Evolutionary conservation across 2,113 vertebrate genomes (phyloP).

Genomic region (Rhinolophus sinicus): DNA sequence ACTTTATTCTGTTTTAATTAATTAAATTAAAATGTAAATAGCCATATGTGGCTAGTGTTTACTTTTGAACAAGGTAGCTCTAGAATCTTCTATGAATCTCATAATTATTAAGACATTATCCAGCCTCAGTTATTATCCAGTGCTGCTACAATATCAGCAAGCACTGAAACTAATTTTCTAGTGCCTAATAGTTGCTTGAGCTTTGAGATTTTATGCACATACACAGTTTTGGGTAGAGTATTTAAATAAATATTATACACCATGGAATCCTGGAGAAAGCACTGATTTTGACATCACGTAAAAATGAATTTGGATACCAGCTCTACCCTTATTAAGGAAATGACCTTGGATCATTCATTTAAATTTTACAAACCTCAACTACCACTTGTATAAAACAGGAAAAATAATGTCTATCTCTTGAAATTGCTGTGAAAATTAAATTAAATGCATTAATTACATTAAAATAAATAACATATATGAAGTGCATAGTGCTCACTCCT

Average conservation of each 20-base stretch:
- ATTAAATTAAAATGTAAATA: not conserved
- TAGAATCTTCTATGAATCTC: not conserved
- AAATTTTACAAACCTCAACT: not conserved
- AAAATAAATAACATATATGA: not conserved
- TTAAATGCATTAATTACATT: not conserved
- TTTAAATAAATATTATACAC: not conserved
- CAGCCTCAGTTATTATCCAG: not conserved
- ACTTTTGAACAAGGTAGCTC: not conserved
- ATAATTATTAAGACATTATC: not conserved
- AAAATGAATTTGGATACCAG: not conserved
- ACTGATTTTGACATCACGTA: not conserved
- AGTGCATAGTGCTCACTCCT: not conserved
- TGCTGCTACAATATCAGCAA: not conserved
- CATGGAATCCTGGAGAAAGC: not conserved
- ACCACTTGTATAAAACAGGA: not conserved
- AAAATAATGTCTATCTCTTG: not conserved
- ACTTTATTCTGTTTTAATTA: not conserved
- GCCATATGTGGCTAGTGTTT: not conserved
- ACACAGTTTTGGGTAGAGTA: not conserved
- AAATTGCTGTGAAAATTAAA: not conserved
- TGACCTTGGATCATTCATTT: not conserved
- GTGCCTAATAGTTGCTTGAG: not conserved
- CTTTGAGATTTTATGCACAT: not conserved
- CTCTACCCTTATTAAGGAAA: not conserved
- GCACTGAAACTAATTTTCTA: not conserved